phyloP scores from a whole-genome alignment of 2,797 vertebrate species.

The Microchirus variegatus region DNA sequence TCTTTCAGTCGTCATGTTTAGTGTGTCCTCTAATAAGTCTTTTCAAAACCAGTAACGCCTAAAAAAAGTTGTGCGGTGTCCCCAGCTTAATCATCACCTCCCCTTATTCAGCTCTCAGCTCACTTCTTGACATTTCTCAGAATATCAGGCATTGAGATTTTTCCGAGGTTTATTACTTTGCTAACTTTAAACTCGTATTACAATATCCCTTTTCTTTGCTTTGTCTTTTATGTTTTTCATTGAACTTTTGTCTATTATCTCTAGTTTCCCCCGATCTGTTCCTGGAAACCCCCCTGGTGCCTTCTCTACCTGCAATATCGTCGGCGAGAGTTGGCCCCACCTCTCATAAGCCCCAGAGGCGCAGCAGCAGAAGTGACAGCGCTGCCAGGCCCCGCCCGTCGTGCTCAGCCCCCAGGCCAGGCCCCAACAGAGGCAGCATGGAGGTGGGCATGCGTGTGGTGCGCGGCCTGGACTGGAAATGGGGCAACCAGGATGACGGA shows the following conservation, averaged over 20 bases:
- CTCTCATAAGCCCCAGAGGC: slow-evolving; percentile 56
- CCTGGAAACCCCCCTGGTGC: slow-evolving; percentile 73
- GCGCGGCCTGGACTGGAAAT: slow-evolving; percentile 97
- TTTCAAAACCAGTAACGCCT: too few relatives aligned
- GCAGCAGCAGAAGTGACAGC: slow-evolving; percentile 48
- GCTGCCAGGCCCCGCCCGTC: slow-evolving; percentile 66
- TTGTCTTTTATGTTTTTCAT: neutral
- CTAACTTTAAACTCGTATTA: neutral
- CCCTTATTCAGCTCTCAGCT: too few relatives aligned
- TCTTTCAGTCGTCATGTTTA: too few relatives aligned
- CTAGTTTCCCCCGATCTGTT: slow-evolving; percentile 81
- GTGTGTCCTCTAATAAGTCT: too few relatives aligned
- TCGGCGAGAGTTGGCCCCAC: slow-evolving; percentile 47
- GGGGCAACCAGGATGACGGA: slow-evolving; percentile 94
- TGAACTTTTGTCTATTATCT: slow-evolving; percentile 12
- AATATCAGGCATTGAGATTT: too few relatives aligned
- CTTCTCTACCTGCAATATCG: slow-evolving; percentile 61
- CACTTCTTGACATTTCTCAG: too few relatives aligned
- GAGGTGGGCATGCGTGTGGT: slow-evolving; percentile 98
- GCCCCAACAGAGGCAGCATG: slow-evolving; percentile 83
- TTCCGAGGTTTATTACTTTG: too few relatives aligned
- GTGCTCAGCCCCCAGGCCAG: slow-evolving; percentile 53
- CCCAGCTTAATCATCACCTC: too few relatives aligned
- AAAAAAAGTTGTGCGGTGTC: too few relatives aligned
- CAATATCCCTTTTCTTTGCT: neutral